A percentile compares a stretch with the other conserved stretches of the same genome.
phyloP scores from a whole-genome alignment of 2,888 invertebrate genomes.

The Folsomia manolachei region DNA sequence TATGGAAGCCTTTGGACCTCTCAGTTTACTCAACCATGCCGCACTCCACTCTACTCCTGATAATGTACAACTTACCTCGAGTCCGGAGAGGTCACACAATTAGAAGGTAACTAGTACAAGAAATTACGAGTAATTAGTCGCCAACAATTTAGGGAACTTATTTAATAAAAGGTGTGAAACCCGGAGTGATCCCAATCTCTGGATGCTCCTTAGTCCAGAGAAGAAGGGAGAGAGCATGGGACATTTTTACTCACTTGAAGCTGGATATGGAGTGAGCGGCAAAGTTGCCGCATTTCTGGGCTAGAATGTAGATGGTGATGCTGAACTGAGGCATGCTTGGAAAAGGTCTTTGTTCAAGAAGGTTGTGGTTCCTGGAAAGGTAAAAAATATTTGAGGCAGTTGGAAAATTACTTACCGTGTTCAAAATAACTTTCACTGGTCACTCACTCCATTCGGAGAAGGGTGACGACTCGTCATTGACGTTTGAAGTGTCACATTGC shows the following conservation, averaged over 20 bases:
- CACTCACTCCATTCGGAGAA: too few relatives aligned
- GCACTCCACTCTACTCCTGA: not conserved
- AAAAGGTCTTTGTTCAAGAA: not conserved
- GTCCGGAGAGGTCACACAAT: not conserved
- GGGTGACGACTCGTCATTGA: too few relatives aligned
- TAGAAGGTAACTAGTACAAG: not conserved
- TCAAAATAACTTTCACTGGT: not conserved
- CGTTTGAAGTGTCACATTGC: too few relatives aligned
- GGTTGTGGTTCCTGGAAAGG: not conserved
- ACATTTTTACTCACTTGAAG: not conserved
- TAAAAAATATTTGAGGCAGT: not conserved
- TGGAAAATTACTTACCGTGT: not conserved
- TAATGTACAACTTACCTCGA: not conserved
- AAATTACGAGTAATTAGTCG: too few relatives aligned
- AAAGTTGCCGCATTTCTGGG: not conserved
- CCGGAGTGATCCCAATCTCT: too few relatives aligned
- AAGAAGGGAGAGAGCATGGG: not conserved
- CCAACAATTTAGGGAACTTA: not conserved
- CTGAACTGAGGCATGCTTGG: not conserved
- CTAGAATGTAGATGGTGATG: not conserved
- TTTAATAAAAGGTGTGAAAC: not conserved
- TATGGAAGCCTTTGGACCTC: constrained; percentile 3
- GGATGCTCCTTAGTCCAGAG: not conserved
- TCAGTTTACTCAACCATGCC: not conserved
- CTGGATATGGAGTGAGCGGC: not conserved